phyloP scores from a whole-genome alignment of 2,888 invertebrate species.

The Odontocolon sp. region DNA sequence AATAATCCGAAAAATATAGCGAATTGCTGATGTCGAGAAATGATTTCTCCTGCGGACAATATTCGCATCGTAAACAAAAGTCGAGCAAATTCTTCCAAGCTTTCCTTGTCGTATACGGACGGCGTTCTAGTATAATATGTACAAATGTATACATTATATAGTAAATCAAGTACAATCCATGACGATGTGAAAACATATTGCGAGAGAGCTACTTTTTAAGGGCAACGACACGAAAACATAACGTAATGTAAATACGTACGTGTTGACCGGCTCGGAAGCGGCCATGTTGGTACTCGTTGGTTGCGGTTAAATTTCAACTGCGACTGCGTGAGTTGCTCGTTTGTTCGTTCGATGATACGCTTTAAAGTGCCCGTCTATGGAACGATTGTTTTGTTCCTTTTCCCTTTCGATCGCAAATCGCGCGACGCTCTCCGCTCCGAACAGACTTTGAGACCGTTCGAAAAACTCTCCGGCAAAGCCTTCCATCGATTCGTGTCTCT shows the following conservation, averaged over 20 bases:
- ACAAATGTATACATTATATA: no score
- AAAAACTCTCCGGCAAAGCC: background rate
- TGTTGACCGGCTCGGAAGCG: slow-evolving; percentile 35
- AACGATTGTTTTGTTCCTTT: no score
- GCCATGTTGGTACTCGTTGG: slow-evolving; percentile 61
- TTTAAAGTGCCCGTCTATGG: no score
- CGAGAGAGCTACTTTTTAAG: slow-evolving; percentile 53
- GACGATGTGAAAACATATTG: slow-evolving; percentile 3
- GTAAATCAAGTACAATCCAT: background rate
- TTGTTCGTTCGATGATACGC: background rate
- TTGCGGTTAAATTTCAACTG: background rate
- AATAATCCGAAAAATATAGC: no score
- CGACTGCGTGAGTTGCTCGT: background rate
- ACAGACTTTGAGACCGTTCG: background rate
- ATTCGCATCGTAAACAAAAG: no score
- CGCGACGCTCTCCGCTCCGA: no score
- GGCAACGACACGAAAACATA: slow-evolving; percentile 63
- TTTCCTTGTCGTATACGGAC: no score
- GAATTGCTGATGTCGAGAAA: no score
- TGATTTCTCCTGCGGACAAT: no score
- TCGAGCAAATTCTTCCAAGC: no score
- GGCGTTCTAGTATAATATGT: no score
- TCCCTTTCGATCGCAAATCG: no score
- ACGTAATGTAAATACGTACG: slow-evolving; percentile 63
- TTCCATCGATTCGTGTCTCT: background rate